Evolutionary conservation across 2,888 invertebrate genomes (phyloP).

Genomic region (Calephelis perditalis): DNA sequence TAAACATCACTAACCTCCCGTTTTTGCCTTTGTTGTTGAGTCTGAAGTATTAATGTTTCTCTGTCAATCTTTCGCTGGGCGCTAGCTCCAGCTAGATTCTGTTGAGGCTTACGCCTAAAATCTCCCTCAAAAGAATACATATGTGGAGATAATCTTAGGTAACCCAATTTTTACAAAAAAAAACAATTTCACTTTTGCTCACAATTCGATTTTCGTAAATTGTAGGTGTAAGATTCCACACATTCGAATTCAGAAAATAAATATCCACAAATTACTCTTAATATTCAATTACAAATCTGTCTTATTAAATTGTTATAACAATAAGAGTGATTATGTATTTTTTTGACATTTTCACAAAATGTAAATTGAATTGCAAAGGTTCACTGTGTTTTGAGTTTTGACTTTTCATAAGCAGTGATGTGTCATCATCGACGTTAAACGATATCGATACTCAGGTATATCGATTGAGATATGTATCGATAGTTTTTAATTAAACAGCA

Average conservation of each 20-base stretch:
- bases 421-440: too few relatives aligned
- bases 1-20: constrained; percentile 81
- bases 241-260: neutral
- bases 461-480: too few relatives aligned
- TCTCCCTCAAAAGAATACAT: constrained; percentile 94
- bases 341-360: constrained; percentile 10
- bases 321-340: constrained; percentile 10
- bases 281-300: constrained; percentile 2
- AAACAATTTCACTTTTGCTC: constrained; percentile 4
- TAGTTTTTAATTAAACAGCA: too few relatives aligned
- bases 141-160: neutral
- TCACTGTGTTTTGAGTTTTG: too few relatives aligned
- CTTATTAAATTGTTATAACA: neutral
- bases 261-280: neutral
- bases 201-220: neutral
- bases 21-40: constrained; percentile 91
- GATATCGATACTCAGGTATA: too few relatives aligned
- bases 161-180: constrained; percentile 8
- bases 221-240: neutral
- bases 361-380: neutral
- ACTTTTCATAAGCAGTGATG: too few relatives aligned
- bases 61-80: constrained; percentile 81
- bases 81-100: constrained; percentile 94
- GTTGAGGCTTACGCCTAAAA: constrained; percentile 90
- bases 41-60: constrained; percentile 86